Percentiles rank a stretch among this genome's conserved stretches.
These are phyloP conservation scores for Melitaea cinxia DNA, from an alignment of 1,140 invertebrate species.

Conservation along the genomic window DNA sequence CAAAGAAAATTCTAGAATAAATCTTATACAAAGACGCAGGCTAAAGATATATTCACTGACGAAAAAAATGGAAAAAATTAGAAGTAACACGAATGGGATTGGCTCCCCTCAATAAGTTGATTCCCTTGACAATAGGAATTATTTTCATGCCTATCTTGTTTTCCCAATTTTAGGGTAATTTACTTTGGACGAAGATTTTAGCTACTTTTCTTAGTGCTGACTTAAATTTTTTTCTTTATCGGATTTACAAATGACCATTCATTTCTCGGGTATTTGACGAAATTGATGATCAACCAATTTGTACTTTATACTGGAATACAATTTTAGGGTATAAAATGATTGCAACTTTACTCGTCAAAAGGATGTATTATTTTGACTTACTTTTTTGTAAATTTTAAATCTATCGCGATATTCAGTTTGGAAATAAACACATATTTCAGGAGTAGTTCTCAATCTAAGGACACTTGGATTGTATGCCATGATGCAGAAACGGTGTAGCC, in stretches of 20 bases:
- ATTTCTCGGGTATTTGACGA: constrained; percentile 5
- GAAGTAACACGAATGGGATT: constrained; percentile 45
- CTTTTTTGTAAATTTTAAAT: too few species aligned
- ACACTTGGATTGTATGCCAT: too few species aligned
- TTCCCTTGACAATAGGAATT: constrained; percentile 70
- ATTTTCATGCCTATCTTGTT: constrained; percentile 70
- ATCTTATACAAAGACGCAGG: too few species aligned
- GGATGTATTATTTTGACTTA: too few species aligned
- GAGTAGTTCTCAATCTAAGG: too few species aligned
- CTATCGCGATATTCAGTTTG: too few species aligned
- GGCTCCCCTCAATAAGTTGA: constrained; percentile 64
- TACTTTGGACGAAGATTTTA: constrained; percentile 46
- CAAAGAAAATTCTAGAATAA: too few species aligned
- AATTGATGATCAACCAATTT: constrained; percentile 4
- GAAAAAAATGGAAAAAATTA: constrained; percentile 16
- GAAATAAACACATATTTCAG: too few species aligned
- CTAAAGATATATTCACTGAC: too few species aligned
- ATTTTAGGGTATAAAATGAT: background rate
- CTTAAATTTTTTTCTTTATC: constrained; percentile 11
- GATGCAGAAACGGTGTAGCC: too few species aligned
- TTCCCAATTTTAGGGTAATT: constrained; percentile 68
- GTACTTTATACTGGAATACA: background rate
- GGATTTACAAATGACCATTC: constrained; percentile 4
- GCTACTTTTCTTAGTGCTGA: constrained; percentile 19
- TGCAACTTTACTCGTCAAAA: too few species aligned